Evolutionary conservation across 1,140 invertebrate species (phyloP).

Genomic region (Diploscapter pachys): DNA sequence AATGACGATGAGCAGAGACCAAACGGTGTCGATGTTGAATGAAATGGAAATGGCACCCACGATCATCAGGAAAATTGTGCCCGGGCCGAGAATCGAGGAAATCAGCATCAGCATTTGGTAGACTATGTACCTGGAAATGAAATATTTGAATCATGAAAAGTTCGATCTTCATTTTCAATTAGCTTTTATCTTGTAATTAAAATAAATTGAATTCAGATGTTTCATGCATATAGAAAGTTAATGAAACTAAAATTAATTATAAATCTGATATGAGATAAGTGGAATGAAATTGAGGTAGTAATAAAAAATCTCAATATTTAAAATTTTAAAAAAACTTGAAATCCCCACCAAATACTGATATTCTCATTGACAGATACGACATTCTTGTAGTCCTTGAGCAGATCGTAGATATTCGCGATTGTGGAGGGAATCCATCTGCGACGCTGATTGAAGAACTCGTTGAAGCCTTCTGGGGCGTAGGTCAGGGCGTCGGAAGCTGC

Average conservation of each 20-base stretch:
- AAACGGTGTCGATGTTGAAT: conserved; percentile 62
- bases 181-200: too few relatives aligned
- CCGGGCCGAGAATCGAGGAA: conserved; percentile 67
- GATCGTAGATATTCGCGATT: conserved; percentile 70
- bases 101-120: conserved; percentile 60
- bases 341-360: conserved; percentile 66
- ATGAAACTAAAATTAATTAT: too few relatives aligned
- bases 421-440: conserved; percentile 70
- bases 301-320: not conserved
- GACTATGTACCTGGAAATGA: conserved; percentile 45
- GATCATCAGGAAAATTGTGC: conserved; percentile 69
- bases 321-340: not conserved
- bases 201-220: too few relatives aligned
- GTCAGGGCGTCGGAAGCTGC: conserved; percentile 70
- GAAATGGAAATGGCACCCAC: conserved; percentile 66
- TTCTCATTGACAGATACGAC: conserved; percentile 66
- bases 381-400: conserved; percentile 64
- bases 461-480: conserved; percentile 68
- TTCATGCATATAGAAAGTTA: too few relatives aligned
- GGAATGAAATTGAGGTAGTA: too few relatives aligned
- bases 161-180: too few relatives aligned
- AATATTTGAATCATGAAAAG: too few relatives aligned
- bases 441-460: conserved; percentile 67
- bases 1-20: conserved; percentile 55
- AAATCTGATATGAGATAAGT: too few relatives aligned